These are phyloP conservation scores for Sandelia bainsii DNA, from an alignment of 2,797 vertebrate genomes.

Conservation along the genomic window DNA sequence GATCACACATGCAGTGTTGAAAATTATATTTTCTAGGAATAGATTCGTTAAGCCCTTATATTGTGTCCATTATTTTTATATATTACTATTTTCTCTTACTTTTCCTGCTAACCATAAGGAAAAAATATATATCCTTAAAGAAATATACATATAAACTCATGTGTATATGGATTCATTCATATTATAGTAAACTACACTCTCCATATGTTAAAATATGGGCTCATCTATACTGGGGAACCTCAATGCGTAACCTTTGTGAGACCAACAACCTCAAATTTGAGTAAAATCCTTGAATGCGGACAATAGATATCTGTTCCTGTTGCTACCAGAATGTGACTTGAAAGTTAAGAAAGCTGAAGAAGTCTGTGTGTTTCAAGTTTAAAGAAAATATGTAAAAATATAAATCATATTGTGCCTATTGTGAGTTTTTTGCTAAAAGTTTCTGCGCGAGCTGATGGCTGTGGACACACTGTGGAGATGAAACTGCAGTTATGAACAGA, in stretches of 20 bases:
- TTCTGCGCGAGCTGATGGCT: background rate
- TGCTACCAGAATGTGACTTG: background rate
- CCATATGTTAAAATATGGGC: background rate
- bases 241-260: too few relatives aligned
- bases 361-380: background rate
- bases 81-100: too few relatives aligned
- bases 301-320: background rate
- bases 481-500: constrained; percentile 44
- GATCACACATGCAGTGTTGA: too few relatives aligned
- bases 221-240: too few relatives aligned
- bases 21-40: too few relatives aligned
- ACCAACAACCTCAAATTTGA: background rate
- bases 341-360: background rate
- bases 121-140: background rate
- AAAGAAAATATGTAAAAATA: constrained; percentile 7
- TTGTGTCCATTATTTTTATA: too few relatives aligned
- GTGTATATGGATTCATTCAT: background rate
- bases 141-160: background rate
- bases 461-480: constrained; percentile 28
- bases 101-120: background rate
- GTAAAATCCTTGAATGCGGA: background rate
- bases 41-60: too few relatives aligned
- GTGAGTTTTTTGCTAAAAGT: background rate
- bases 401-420: background rate
- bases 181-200: too few relatives aligned